Evolutionary conservation across 1,140 invertebrate genomes (phyloP).

Genomic region (Aplysia californica): DNA sequence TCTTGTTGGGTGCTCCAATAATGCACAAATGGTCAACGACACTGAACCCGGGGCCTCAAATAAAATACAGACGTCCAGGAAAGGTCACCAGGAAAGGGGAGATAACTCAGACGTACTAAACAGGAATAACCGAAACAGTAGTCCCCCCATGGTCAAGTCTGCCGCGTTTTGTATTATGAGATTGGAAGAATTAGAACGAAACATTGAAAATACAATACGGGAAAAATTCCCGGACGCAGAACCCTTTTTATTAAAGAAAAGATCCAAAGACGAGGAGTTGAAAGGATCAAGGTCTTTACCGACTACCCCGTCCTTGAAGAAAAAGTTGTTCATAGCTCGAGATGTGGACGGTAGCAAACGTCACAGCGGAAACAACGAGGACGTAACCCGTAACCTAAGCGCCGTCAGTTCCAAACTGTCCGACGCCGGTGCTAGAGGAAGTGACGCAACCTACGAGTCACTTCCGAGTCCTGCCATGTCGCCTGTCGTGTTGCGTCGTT

Average conservation of each 20-base stretch:
- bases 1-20: no score
- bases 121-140: not conserved
- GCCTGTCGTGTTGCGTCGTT: constrained; percentile 6
- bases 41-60: no score
- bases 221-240: constrained; percentile 33
- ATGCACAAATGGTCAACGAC: no score
- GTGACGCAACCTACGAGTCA: constrained; percentile 4
- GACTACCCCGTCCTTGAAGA: constrained; percentile 13
- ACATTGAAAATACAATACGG: constrained; percentile 31
- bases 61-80: not conserved
- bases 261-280: constrained; percentile 11
- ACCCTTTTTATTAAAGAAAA: constrained; percentile 9
- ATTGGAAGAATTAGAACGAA: constrained; percentile 33
- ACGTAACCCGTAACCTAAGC: not conserved
- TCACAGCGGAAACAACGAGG: not conserved
- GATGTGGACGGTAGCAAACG: not conserved
- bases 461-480: constrained; percentile 7
- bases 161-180: constrained; percentile 33
- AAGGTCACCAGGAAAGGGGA: not conserved
- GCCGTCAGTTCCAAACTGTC: not conserved
- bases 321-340: constrained; percentile 2
- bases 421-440: no score
- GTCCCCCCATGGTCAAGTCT: constrained; percentile 2
- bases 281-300: constrained; percentile 15
- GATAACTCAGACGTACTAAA: no score